A percentile compares a stretch with the other conserved stretches of the same genome.
Conservation (phyloP, 1,140 invertebrate genomes). For the Bombus superbus region DNA sequence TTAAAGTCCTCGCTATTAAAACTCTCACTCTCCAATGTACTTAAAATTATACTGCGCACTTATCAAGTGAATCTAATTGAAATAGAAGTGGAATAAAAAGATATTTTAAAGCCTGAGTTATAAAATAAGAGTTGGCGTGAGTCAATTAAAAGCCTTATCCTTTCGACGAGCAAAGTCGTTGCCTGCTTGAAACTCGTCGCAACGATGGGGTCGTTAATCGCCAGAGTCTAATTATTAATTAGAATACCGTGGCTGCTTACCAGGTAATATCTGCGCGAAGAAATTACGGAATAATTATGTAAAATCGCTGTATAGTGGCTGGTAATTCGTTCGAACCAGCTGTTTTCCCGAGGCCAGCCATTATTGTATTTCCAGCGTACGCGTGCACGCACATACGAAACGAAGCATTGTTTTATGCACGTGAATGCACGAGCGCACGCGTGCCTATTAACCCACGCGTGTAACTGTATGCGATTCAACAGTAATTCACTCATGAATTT, state of each 20-base stretch:
- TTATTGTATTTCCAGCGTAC: not conserved
- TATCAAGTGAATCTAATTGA: not conserved
- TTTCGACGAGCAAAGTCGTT: too few species aligned
- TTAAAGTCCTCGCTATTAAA: too few species aligned
- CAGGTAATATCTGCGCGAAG: not conserved
- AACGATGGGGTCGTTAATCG: slow-evolving; percentile 12
- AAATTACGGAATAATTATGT: slow-evolving; percentile 25
- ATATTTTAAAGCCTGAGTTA: not conserved
- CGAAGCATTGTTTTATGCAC: not conserved
- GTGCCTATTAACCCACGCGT: slow-evolving; percentile 3
- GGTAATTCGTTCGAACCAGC: slow-evolving; percentile 21
- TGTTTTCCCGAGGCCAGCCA: slow-evolving; percentile 17
- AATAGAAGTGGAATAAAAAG: not conserved
- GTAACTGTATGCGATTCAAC: not conserved
- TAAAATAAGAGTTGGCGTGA: too few species aligned
- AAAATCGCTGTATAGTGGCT: not conserved
- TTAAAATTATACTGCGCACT: not conserved
- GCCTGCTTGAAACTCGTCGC: not conserved
- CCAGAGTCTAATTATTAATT: not conserved
- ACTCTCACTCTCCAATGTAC: too few species aligned
- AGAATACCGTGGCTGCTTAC: slow-evolving; percentile 2
- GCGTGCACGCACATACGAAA: not conserved
- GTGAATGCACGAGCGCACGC: not conserved
- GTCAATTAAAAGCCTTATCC: not conserved
- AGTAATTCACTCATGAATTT: slow-evolving; percentile 15